Evolutionary conservation across 2,113 vertebrate species (phyloP).

Genomic region (Todiramphus saurophagus): DNA sequence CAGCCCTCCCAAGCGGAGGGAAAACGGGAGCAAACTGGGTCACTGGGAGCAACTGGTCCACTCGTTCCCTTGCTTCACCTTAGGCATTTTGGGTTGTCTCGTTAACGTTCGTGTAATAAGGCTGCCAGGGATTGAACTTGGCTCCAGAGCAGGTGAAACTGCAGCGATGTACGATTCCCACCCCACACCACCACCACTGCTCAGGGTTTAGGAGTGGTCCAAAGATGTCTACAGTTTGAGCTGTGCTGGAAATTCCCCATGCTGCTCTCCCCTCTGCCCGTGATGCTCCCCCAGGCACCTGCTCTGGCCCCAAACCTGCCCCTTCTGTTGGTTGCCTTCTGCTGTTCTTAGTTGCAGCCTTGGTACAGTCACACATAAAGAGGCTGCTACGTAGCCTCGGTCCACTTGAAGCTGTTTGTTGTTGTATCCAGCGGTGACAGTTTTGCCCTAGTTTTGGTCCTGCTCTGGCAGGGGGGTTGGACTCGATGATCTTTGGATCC

Average conservation of each 20-base stretch:
- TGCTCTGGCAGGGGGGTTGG: too few relatives aligned
- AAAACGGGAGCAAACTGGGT: not conserved
- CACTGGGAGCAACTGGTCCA: not conserved
- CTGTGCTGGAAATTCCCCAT: not conserved
- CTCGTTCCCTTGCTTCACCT: not conserved
- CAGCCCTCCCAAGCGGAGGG: not conserved
- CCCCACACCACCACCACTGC: not conserved
- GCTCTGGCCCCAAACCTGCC: not conserved
- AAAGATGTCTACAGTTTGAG: not conserved
- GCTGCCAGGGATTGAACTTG: not conserved
- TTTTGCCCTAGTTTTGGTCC: too few relatives aligned
- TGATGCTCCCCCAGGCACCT: not conserved
- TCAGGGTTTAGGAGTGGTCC: not conserved
- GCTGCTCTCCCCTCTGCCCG: not conserved
- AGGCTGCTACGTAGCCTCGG: not conserved
- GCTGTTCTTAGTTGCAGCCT: not conserved
- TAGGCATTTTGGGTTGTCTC: not conserved
- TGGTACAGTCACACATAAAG: not conserved
- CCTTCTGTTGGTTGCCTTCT: fast-evolving
- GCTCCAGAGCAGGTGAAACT: not conserved
- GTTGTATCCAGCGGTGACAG: not conserved
- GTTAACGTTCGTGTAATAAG: fast-evolving
- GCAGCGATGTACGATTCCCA: fast-evolving
- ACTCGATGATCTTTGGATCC: too few relatives aligned
- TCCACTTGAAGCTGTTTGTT: too few relatives aligned